phyloP scores from a whole-genome alignment of 2,888 invertebrate species.

The Lithophane ornitopus region DNA sequence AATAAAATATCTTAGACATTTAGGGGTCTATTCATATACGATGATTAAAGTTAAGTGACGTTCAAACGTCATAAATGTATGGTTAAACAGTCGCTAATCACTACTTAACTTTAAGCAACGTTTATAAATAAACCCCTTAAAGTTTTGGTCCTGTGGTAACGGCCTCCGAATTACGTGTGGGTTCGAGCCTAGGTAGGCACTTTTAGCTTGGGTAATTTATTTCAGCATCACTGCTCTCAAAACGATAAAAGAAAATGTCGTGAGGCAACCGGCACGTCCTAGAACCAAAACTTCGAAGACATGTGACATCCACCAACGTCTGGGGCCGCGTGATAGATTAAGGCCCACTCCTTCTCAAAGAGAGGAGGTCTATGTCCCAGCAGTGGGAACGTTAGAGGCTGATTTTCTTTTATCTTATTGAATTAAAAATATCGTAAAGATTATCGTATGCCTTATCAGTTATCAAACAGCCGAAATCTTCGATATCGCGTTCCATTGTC shows the following conservation, averaged over 20 bases:
- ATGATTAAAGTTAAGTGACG: too few relatives aligned
- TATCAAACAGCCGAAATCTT: constrained; percentile 63
- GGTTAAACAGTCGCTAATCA: too few relatives aligned
- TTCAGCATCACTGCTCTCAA: background rate
- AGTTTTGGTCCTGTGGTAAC: background rate
- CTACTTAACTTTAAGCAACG: too few relatives aligned
- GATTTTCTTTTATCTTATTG: background rate
- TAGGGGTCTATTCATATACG: too few relatives aligned
- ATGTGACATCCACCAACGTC: background rate
- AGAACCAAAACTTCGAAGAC: too few relatives aligned
- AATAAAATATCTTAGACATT: background rate
- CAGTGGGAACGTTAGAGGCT: background rate
- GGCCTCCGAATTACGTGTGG: too few relatives aligned
- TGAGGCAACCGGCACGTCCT: background rate
- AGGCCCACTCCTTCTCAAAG: too few relatives aligned
- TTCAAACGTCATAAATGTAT: too few relatives aligned
- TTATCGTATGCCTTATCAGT: constrained; percentile 23
- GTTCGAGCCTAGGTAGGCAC: background rate
- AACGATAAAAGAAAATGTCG: background rate
- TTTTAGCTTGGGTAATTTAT: background rate
- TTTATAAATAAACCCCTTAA: too few relatives aligned
- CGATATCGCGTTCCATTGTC: constrained; percentile 23
- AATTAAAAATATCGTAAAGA: constrained; percentile 48
- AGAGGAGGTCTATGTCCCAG: background rate
- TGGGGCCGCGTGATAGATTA: background rate